phyloP scores from a whole-genome alignment of 2,888 invertebrate species.

The Osedax fenrisi region DNA sequence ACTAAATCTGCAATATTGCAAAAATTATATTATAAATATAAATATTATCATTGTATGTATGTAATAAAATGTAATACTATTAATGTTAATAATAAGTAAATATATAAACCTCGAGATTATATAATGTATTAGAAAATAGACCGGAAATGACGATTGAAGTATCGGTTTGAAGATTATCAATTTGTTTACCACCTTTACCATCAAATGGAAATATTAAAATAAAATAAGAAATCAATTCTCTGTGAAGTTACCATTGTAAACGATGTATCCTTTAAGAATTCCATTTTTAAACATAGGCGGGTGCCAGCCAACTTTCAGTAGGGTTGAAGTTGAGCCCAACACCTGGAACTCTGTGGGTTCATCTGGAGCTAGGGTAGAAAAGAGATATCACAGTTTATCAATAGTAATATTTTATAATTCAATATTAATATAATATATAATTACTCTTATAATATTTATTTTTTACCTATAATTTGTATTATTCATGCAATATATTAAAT shows the following conservation, averaged over 20 bases:
- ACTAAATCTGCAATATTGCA: constrained; percentile 19
- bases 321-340: constrained; percentile 45
- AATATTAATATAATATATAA: no score
- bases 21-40: not conserved
- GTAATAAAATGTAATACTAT: not conserved
- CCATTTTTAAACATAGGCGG: constrained; percentile 43
- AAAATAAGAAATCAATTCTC: not conserved
- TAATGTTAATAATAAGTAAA: not conserved
- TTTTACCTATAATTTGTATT: no score
- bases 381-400: not conserved
- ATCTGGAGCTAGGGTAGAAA: not conserved
- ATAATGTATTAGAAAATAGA: constrained; percentile 42
- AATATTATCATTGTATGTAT: not conserved
- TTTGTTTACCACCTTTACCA: constrained; percentile 39
- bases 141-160: constrained; percentile 43
- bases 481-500: no score
- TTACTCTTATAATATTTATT: no score
- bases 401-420: not conserved
- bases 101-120: constrained; percentile 41
- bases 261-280: constrained; percentile 44
- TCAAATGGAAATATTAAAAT: constrained; percentile 7
- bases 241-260: constrained; percentile 46
- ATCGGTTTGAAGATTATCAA: constrained; percentile 42
- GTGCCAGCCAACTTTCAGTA: constrained; percentile 49
- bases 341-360: constrained; percentile 26